phyloP scores from a whole-genome alignment of 2,113 vertebrate genomes.

The Thymallus thymallus region DNA sequence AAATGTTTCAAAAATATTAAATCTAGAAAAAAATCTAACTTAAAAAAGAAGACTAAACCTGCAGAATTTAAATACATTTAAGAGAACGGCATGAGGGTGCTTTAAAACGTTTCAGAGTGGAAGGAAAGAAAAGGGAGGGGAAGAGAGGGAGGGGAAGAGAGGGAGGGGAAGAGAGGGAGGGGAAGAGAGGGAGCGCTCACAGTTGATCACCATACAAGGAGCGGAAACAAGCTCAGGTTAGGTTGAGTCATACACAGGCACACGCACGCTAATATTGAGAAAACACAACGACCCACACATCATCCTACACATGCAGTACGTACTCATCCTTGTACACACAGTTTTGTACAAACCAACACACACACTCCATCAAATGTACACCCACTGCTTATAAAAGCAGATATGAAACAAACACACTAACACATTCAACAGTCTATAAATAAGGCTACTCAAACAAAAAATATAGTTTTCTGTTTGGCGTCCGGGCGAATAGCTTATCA shows the following conservation, averaged over 20 bases:
- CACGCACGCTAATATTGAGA: not conserved
- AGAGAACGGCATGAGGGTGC: too few relatives aligned
- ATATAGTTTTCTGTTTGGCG: conserved; percentile 30
- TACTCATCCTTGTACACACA: not conserved
- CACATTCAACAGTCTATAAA: conserved; percentile 60
- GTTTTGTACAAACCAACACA: conserved; percentile 16
- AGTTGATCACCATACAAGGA: conserved; percentile 77
- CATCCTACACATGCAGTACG: not conserved
- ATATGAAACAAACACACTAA: conserved; percentile 27
- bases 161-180: conserved; percentile 24
- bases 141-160: conserved; percentile 25
- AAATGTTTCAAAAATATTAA: conserved; percentile 37
- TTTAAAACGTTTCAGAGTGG: conserved; percentile 27
- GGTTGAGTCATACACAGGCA: conserved; percentile 63
- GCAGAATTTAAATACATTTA: not conserved
- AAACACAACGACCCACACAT: conserved; percentile 10
- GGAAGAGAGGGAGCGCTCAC: conserved; percentile 30
- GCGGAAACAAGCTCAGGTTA: conserved; percentile 66
- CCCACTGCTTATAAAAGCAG: conserved; percentile 27
- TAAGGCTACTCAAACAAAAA: conserved; percentile 43
- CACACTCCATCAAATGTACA: conserved; percentile 38
- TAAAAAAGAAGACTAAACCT: not conserved
- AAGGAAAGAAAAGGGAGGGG: conserved; percentile 28
- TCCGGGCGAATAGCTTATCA: conserved; percentile 32
- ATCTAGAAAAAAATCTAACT: conserved; percentile 7